Evolutionary conservation across 1,140 invertebrate genomes (phyloP).

Genomic region (Pseudomyrmex concolor): DNA sequence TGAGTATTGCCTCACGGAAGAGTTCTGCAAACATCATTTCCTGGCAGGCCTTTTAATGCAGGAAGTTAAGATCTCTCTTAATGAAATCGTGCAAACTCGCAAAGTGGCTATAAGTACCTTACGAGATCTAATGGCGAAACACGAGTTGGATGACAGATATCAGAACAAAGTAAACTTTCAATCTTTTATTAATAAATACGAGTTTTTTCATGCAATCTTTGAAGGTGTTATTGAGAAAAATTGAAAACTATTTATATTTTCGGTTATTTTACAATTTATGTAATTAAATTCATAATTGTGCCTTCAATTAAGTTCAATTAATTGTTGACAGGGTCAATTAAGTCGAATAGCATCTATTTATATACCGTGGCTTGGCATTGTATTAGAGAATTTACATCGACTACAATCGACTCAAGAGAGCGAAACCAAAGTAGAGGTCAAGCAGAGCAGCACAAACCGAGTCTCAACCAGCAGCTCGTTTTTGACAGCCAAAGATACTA

Average conservation of each 20-base stretch:
- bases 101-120: slow-evolving; percentile 92
- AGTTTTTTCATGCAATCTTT: background rate
- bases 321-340: slow-evolving; percentile 88
- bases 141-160: slow-evolving; percentile 97
- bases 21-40: slow-evolving; percentile 96
- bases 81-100: slow-evolving; percentile 92
- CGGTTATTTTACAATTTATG: background rate
- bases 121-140: slow-evolving; percentile 95
- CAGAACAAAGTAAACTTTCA: slow-evolving; percentile 85
- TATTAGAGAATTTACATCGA: slow-evolving; percentile 92
- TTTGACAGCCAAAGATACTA: slow-evolving; percentile 74
- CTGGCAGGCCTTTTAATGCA: slow-evolving; percentile 92
- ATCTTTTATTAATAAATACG: background rate
- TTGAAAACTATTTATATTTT: background rate
- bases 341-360: slow-evolving; percentile 95
- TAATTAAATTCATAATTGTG: background rate
- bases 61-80: slow-evolving; percentile 91
- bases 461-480: slow-evolving; percentile 85
- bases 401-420: slow-evolving; percentile 84
- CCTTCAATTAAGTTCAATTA: slow-evolving; percentile 17
- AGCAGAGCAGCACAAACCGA: slow-evolving; percentile 83
- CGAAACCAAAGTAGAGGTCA: slow-evolving; percentile 76
- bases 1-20: slow-evolving; percentile 89
- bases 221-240: background rate
- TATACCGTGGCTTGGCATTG: slow-evolving; percentile 94